A percentile compares a stretch with the other conserved stretches of the same genome.
These are phyloP conservation scores for Sebastes wilsoni DNA, from an alignment of 2,797 vertebrate genomes.

Conservation along the genomic window DNA sequence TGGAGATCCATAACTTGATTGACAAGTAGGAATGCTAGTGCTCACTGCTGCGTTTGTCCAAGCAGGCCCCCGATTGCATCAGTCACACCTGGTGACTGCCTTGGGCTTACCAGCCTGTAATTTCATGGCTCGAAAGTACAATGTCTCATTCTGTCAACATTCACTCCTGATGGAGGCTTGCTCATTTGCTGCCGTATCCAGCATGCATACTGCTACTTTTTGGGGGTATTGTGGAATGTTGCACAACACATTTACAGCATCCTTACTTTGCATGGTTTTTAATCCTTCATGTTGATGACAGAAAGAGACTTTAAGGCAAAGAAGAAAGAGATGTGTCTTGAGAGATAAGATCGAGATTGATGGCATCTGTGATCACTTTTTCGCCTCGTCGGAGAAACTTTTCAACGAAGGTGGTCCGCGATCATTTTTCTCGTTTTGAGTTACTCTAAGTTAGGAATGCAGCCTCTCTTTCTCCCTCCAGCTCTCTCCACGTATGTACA, in stretches of 20 bases:
- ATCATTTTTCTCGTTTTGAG: not conserved
- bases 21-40: slow-evolving; percentile 76
- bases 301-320: not conserved
- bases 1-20: slow-evolving; percentile 67
- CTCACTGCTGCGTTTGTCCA: slow-evolving; percentile 78
- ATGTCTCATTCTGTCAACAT: slow-evolving; percentile 88
- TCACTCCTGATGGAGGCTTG: slow-evolving; percentile 76
- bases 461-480: not conserved
- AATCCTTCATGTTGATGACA: not conserved
- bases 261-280: not conserved
- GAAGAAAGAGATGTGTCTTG: not conserved
- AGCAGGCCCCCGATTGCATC: slow-evolving; percentile 86
- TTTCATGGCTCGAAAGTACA: slow-evolving; percentile 86
- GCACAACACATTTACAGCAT: slow-evolving; percentile 7
- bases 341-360: slow-evolving; percentile 19
- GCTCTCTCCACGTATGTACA: slow-evolving; percentile 1
- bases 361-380: slow-evolving; percentile 24
- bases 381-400: not conserved
- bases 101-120: slow-evolving; percentile 85
- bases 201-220: slow-evolving; percentile 21
- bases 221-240: not conserved
- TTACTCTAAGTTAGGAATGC: not conserved
- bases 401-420: slow-evolving; percentile 26
- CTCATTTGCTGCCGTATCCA: slow-evolving; percentile 67
- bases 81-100: slow-evolving; percentile 90